Evolutionary conservation across 2,113 vertebrate genomes (phyloP).

Genomic region (Leptobrachium ailaonicum): DNA sequence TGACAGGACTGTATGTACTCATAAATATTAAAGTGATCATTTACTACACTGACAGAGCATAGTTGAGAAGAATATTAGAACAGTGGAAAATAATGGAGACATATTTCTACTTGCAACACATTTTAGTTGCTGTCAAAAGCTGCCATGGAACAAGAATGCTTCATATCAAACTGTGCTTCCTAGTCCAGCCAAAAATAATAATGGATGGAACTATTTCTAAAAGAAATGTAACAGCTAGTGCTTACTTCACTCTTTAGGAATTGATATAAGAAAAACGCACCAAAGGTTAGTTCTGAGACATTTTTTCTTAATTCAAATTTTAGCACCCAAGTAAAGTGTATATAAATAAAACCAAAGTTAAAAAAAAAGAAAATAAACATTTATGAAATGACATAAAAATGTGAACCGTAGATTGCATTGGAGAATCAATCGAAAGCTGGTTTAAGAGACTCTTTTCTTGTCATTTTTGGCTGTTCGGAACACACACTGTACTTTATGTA

Average conservation of each 20-base stretch:
- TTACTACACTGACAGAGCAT: no score
- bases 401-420: no score
- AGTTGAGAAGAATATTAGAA: neutral
- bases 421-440: no score
- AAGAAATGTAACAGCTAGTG: neutral
- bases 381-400: no score
- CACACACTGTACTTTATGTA: no score
- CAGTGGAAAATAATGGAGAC: neutral
- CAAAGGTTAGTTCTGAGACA: neutral
- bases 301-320: neutral
- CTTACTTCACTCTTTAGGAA: constrained; percentile 27
- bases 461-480: no score
- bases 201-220: constrained; percentile 27
- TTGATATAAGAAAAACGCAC: constrained; percentile 10
- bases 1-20: no score
- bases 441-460: no score
- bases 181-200: constrained; percentile 29
- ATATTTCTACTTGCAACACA: neutral
- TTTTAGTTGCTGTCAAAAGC: constrained; percentile 15
- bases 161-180: constrained; percentile 21
- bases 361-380: no score
- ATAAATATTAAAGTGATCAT: no score
- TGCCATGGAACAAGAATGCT: constrained; percentile 14
- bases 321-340: no score
- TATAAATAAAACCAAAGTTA: no score